Conservation (phyloP, 64 coral and sea anemone genomes). For the Montipora capricornis region DNA sequence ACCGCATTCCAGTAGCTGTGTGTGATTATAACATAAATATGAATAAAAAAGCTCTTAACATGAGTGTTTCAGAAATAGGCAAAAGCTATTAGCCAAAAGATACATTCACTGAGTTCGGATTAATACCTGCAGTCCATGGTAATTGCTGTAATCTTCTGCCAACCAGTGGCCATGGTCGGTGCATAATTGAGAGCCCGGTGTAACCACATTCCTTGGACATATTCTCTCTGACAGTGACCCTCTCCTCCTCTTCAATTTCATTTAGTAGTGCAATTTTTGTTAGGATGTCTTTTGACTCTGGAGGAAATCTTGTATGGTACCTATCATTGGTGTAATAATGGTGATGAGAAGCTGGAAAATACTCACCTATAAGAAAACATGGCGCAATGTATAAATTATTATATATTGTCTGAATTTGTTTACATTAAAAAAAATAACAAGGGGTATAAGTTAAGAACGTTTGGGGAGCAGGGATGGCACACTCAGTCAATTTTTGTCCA, state of each 20-base stretch:
- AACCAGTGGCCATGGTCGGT: conserved; percentile 34
- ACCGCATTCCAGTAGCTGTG: no score
- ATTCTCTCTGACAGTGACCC: background rate
- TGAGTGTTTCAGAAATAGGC: background rate
- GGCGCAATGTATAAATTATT: background rate
- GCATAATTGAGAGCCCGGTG: conserved; percentile 47
- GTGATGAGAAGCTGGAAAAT: conserved; percentile 21
- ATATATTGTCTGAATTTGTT: background rate
- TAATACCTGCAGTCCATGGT: conserved; percentile 20
- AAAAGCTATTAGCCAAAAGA: background rate
- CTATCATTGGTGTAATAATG: conserved; percentile 32
- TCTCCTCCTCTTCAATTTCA: conserved; percentile 44
- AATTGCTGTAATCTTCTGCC: conserved; percentile 25
- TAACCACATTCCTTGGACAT: conserved; percentile 33
- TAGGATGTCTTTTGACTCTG: conserved; percentile 18
- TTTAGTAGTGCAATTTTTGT: conserved; percentile 6
- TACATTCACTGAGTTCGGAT: background rate
- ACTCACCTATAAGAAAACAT: conserved; percentile 5
- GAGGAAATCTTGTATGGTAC: conserved; percentile 8
- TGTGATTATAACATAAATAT: no score
- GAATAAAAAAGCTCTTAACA: no score
- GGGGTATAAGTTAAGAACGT: background rate
- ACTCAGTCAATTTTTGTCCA: background rate
- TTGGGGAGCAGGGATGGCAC: background rate
- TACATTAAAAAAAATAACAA: background rate